Percentiles rank a stretch among this genome's conserved stretches.
These are phyloP conservation scores for Oryzias curvinotus DNA, from an alignment of 2,113 vertebrate species.

Conservation along the genomic window DNA sequence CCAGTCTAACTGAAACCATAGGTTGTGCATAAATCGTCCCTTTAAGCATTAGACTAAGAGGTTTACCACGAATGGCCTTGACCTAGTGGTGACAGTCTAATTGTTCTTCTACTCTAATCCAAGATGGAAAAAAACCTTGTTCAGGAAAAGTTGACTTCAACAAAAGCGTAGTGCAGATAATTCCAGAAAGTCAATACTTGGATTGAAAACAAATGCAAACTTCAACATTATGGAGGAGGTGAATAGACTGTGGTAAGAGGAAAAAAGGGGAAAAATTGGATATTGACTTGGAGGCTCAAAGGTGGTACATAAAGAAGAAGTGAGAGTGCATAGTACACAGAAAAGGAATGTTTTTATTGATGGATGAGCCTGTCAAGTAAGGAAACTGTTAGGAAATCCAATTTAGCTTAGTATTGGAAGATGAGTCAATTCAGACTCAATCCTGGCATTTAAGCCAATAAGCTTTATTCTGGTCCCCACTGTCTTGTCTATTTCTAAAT, in stretches of 20 bases:
- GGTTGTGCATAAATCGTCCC: constrained; percentile 68
- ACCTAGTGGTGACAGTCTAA: constrained; percentile 52
- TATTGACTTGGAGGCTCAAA: constrained; percentile 50
- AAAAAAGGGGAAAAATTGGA: constrained; percentile 21
- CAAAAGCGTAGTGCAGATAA: not conserved
- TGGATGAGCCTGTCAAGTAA: constrained; percentile 43
- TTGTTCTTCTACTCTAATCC: constrained; percentile 9
- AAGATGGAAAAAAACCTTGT: constrained; percentile 41
- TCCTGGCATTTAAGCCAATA: constrained; percentile 47
- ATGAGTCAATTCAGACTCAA: constrained; percentile 54
- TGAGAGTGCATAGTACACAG: constrained; percentile 29
- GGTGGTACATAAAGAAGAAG: constrained; percentile 30
- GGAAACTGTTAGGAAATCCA: constrained; percentile 59
- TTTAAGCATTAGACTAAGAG: constrained; percentile 76
- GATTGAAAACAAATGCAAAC: constrained; percentile 10
- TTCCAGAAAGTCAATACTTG: constrained; percentile 10
- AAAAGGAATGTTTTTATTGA: constrained; percentile 33
- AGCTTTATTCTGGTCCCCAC: constrained; percentile 41
- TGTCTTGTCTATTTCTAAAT: constrained; percentile 48
- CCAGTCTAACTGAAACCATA: constrained; percentile 40
- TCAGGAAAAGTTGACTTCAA: not conserved
- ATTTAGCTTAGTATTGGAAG: constrained; percentile 48
- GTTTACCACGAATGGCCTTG: constrained; percentile 65
- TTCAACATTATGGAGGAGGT: constrained; percentile 3
- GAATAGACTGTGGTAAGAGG: constrained; percentile 2